phyloP scores from a whole-genome alignment of 2,797 vertebrate species.

The Oreortyx pictus region DNA sequence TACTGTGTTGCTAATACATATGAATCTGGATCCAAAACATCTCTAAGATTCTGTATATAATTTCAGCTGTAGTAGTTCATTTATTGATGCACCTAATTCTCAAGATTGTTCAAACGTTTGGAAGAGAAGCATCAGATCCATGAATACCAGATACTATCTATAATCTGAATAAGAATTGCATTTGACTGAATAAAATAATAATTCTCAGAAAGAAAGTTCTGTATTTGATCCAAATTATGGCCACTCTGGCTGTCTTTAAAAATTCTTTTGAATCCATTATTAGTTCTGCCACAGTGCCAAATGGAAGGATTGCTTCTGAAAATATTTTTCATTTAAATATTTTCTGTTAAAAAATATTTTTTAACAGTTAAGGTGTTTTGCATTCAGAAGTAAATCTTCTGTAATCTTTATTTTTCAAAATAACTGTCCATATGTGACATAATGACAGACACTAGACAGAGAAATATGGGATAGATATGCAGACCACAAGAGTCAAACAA shows the following conservation, averaged over 20 bases:
- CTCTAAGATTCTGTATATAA: neutral
- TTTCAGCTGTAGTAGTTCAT: neutral
- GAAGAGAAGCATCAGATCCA: neutral
- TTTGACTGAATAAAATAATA: neutral
- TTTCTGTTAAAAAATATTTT: neutral
- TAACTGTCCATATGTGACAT: neutral
- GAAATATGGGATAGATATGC: neutral
- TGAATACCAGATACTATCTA: neutral
- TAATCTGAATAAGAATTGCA: neutral
- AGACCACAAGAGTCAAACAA: neutral
- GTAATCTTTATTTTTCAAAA: neutral
- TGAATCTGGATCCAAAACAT: neutral
- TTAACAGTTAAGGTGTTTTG: neutral
- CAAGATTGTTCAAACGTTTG: neutral
- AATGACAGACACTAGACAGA: neutral
- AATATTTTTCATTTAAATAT: no score
- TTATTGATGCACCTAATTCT: neutral
- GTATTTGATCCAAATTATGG: neutral
- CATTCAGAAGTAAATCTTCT: neutral
- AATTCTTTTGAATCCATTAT: neutral
- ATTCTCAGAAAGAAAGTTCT: neutral
- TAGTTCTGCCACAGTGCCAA: neutral
- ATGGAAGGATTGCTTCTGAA: neutral
- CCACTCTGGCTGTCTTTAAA: neutral
- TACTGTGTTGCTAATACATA: neutral